Evolutionary conservation across 2,113 vertebrate species (phyloP), one percentile per base, ranked within the genome.

Genomic region (Bubo blakistoni): DNA sequence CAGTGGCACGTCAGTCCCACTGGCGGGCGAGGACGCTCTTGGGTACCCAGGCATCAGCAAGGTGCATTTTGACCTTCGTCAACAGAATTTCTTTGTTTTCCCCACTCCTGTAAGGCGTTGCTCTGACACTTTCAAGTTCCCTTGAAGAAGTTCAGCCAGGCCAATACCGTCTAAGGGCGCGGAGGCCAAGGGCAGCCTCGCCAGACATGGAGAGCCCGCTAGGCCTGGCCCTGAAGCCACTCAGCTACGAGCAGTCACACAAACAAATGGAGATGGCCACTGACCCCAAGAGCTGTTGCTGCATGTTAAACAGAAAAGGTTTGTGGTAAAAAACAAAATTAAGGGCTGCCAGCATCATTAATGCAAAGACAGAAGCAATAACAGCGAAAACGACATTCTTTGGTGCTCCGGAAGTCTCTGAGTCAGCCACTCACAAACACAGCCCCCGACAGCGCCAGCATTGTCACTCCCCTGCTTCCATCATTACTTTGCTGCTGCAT

Each of bases 11-110:
- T 14, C 62, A 25, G 63, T 51, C 51, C 51, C 42, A 25, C 13
- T 6, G 1, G n/a, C 0, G 1, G 12, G 17, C 1, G 4, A 67
- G 66, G 72, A 59, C 1, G 0, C 5, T 73, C 46, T 32, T 5
- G 18, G 19, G 32, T 47, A 79, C 1, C 49, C 40, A 27, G 17
- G 55, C 54, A n/a, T 2, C 30, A 55, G 22, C 10, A 36, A 38
- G 40, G 29, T 44, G 58, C n/a, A 5, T 52, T 73, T 13, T 13
- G 10, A 71, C 30, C n/a, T 72, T 46, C 9, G 3, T 32, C 38
- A 59, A 36, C 54, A 73, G 63, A 73, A 40, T 27, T 13, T 42
- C 38, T 72, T 82, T 77, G 32, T 29, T 77, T 63, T 38, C 25
- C 36, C 55, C 8, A 0, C 10, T 27, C 58, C 69, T 8, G 1